Base-by-base conservation (phyloP, 2,113 vertebrate species). In the Telmatochromis bifrenatus region DNA sequence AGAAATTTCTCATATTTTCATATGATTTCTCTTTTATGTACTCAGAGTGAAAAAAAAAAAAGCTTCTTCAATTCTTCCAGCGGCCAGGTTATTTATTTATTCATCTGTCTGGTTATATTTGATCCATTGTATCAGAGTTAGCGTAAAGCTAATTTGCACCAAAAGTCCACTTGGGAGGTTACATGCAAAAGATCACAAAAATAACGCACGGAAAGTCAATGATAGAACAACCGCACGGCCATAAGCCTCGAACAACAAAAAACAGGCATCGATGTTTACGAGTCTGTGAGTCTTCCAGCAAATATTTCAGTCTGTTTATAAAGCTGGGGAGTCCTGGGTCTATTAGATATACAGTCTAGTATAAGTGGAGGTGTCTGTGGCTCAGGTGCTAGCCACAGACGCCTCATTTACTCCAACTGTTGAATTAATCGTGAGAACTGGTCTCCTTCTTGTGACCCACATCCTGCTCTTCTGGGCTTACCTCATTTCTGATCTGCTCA, bases 361-460 rank as follows among this genome's bases (percentile, higher is more conserved):
- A 28, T 75, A 47, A 28, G 68, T 28, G 39, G 68, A 75, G 39
- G 39, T 47, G 39, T 19, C 39, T 42, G 35, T 0, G n/a, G 65
- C 65, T 47, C 39, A 75, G 68, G 21, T 47, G 68, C 14, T 11
- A 75, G 39, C 68, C 68, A 73, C 68, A 73, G 68, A 45, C 8
- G 2, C 14, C 39, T 47, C 68, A 47, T 75, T 47, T 75, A 75
- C 68, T 75, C 39, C 2, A 75, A 75, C 23, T 45, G 47, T 4
- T 82, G 55, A 33, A 84, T 85, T 53, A 80, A 21, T 84, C 89
- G 53, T 11, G 28, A 62, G 53, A 82, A 70, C 54, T 79, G 60
- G 7, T 11, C 4, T 45, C 28, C 55, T 84, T 86, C 79, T 79
- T 79, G 84, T 79, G 88, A 86, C 19, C 75, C 83, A 83, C 5